Conservation (phyloP, 37 sponge, comb jelly and placozoan genomes). For the Hormiphora californensis region DNA sequence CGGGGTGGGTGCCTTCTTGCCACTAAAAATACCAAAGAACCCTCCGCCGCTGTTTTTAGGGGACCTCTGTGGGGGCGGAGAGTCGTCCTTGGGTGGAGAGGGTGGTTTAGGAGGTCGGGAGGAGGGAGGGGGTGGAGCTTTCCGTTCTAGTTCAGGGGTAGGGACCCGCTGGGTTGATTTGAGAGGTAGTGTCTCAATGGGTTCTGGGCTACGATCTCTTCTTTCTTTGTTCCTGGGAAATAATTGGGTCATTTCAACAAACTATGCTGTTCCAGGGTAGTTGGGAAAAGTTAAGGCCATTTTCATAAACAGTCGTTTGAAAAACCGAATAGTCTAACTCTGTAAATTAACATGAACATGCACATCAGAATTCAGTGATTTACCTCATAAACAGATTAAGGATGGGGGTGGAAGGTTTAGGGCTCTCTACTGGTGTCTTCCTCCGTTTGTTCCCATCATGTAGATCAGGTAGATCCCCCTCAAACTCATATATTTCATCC, state of each 20-base stretch:
- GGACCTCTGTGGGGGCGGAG: background rate
- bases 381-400: background rate
- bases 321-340: too few relatives aligned
- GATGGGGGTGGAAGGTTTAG: background rate
- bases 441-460: background rate
- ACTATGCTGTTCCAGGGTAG: too few relatives aligned
- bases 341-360: too few relatives aligned
- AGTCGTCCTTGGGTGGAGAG: too few relatives aligned
- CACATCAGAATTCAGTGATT: background rate
- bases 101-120: too few relatives aligned
- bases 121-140: background rate
- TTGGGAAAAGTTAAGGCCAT: too few relatives aligned
- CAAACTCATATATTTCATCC: background rate
- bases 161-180: background rate
- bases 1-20: background rate
- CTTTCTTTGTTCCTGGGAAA: constrained; percentile 16
- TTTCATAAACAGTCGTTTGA: too few relatives aligned
- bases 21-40: background rate
- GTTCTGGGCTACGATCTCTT: background rate
- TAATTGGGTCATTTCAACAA: background rate
- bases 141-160: background rate
- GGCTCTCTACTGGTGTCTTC: background rate
- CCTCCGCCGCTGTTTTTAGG: background rate
- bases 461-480: background rate
- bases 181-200: background rate